phyloP scores from a whole-genome alignment of 2,888 invertebrate genomes.

The Stenodera caucasica region DNA sequence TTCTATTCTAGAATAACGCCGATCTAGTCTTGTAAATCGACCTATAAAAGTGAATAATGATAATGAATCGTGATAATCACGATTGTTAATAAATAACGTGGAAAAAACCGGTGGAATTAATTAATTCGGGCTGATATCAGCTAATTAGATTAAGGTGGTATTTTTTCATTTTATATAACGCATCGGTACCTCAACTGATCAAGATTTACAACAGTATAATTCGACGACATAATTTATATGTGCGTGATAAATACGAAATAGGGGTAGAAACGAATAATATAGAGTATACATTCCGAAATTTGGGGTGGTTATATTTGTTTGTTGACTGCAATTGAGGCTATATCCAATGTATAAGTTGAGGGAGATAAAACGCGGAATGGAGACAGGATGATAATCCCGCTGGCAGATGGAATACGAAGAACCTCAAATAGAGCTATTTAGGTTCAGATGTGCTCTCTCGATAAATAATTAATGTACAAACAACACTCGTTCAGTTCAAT shows the following conservation, averaged over 20 bases:
- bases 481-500: background rate
- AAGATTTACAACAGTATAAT: constrained; percentile 16
- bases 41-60: background rate
- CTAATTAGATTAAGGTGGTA: constrained; percentile 8
- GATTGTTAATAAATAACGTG: constrained; percentile 8
- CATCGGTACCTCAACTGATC: constrained; percentile 17
- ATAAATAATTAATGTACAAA: constrained; percentile 24
- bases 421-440: constrained; percentile 28
- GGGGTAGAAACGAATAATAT: background rate
- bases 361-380: background rate
- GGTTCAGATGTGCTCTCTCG: constrained; percentile 22
- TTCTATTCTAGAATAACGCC: background rate
- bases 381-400: background rate
- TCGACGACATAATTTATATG: constrained; percentile 24
- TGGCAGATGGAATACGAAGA: constrained; percentile 17
- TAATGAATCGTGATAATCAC: constrained; percentile 6
- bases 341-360: background rate
- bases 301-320: background rate
- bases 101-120: constrained; percentile 11
- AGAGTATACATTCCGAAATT: background rate
- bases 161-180: constrained; percentile 12
- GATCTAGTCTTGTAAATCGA: no score
- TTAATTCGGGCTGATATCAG: constrained; percentile 5
- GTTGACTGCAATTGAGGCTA: background rate
- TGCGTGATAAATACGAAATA: constrained; percentile 18